Base-by-base conservation (phyloP, 2,797 vertebrate genomes). In the Antennarius maculatus region DNA sequence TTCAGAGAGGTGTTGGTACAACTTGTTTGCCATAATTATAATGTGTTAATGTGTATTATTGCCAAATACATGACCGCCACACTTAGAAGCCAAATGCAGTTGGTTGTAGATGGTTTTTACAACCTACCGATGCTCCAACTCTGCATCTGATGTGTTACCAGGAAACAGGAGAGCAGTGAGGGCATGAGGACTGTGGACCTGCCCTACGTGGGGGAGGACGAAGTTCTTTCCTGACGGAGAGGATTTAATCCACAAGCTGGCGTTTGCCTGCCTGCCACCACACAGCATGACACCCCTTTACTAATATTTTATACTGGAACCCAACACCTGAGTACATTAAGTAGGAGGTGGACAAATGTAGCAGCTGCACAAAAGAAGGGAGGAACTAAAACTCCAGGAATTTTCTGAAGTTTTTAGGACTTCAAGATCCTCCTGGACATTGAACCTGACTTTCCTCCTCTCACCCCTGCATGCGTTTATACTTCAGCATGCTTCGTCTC, bases 151-250 rank as follows among this genome's bases (percentile, higher is more conserved):
- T 87, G 58, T 81, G 86, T 90, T 81, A 64, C 92, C 91, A 99
- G 97, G 93, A 97, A 97, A 84, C 95, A 95, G 90, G 93, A 94
- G 92, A 96, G 95, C 2, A 93, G 94, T 66, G 96, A 98, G 54
- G 92, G 92, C 59, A 81, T 93, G 79, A 94, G 78, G 79, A 94
- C 91, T 70, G 82, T 92, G 41, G 94, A 95, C 61, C 91, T 95
- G 80, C 94, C 95, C 83, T 94, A 93, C 2, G 91, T 93, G 70
- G 95, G 94, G 80, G 95, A 96, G 81, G 93, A 98, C 47, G 95
- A 97, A 82, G 89, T 94, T 78, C 95, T 95, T 74, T 95, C 94
- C 13, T 99, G 96, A 43, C 42, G 84, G 68, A 34, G 76, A 74
- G 47, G 61, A 27, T 75, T 79, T 72, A 54, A 54, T 74, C 50